Conservation (phyloP, 1,140 invertebrate genomes). For the Holcopasites calliopsidis region DNA sequence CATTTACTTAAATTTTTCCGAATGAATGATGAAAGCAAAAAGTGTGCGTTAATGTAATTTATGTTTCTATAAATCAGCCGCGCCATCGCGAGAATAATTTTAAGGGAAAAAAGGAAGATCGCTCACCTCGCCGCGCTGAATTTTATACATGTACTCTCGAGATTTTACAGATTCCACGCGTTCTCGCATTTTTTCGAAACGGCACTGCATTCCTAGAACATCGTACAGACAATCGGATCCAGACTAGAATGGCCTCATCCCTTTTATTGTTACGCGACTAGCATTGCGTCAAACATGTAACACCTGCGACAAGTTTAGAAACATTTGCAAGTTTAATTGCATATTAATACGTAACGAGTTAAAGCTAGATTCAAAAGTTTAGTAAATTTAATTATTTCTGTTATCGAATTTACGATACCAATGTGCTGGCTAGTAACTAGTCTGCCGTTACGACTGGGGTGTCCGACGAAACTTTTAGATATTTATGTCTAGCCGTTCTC, state of each 20-base stretch:
- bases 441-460: constrained; percentile 31
- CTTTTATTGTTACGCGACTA: too few species aligned
- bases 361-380: too few species aligned
- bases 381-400: too few species aligned
- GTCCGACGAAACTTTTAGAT: not conserved
- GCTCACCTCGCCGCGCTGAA: constrained; percentile 27
- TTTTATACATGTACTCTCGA: constrained; percentile 41
- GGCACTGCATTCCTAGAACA: too few species aligned
- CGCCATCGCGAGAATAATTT: constrained; percentile 45
- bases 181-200: not conserved
- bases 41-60: constrained; percentile 59
- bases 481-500: not conserved
- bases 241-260: too few species aligned
- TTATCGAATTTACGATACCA: constrained; percentile 67
- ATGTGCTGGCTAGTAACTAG: constrained; percentile 35
- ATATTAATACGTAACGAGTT: too few species aligned
- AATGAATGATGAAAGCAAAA: constrained; percentile 55
- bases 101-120: constrained; percentile 24
- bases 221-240: too few species aligned
- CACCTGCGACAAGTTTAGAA: too few species aligned
- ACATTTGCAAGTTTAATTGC: too few species aligned
- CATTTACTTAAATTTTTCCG: constrained; percentile 53
- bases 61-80: constrained; percentile 54
- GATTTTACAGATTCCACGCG: too few species aligned
- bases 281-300: too few species aligned